Evolutionary conservation across 2,888 invertebrate species (phyloP), one percentile per base, ranked within the genome.

Genomic region (Eucera pruinosa): DNA sequence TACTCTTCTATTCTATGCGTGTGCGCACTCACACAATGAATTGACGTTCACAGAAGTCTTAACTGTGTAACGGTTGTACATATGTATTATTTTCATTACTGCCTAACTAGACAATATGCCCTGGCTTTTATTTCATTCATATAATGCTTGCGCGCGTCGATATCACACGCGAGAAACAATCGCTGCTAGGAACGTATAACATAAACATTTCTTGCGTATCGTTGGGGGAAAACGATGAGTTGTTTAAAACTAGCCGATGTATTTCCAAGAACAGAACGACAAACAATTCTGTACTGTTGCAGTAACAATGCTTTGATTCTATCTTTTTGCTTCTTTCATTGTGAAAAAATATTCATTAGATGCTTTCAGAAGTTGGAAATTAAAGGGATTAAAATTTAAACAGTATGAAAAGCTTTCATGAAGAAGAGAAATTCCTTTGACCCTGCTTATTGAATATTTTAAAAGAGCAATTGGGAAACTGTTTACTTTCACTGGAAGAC

Each of bases 1-100:
- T 55, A 30, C 54, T n/a, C n/a, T n/a, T n/a, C n/a, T n/a, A n/a
- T n/a, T 41, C 78, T 15, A 20, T 20, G 15, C 48, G 30, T 33
- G 18, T 39, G 55, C 20, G 25, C 33, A 23, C 48, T 15, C 25
- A n/a, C 23, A 30, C 36, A 25, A 18, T 47, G 4, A 11, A 39
- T 4, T 20, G 25, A 0, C 33, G 30, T 58, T 18, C 30, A 50
- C 33, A 11, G 20, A 48, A 23, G 30, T 58, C 62, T 58, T 33
- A 58, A 78, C 76, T 45, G 60, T 75, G 65, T 78, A 78, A 78
- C 76, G 48, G 55, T 52, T 70, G 70, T n/a, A n/a, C n/a, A n/a
- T n/a, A n/a, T n/a, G n/a, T 58, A 78, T 70, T 77, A 78, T 58
- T 71, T 67, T 69, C 70, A 71, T 78, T 77, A 64, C 52, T 13